These are phyloP conservation scores for Diaperis boleti DNA, from an alignment of 2,888 invertebrate genomes.

Conservation along the genomic window DNA sequence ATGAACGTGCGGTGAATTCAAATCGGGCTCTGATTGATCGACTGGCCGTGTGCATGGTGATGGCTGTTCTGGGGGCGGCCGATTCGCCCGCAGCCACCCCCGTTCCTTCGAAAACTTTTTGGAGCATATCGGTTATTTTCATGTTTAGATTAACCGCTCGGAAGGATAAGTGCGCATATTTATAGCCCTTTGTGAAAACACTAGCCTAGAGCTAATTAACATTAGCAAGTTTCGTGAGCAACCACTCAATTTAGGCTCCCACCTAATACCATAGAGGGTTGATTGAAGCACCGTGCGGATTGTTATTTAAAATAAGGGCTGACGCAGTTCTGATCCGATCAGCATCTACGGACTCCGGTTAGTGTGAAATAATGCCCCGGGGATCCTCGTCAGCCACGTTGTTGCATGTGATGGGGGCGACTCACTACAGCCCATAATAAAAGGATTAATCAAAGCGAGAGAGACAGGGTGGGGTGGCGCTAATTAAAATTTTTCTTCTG, in stretches of 20 bases:
- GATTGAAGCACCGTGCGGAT: slow-evolving; percentile 38
- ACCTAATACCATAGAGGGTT: slow-evolving; percentile 39
- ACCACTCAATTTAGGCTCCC: slow-evolving; percentile 37
- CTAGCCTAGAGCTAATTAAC: slow-evolving; percentile 19
- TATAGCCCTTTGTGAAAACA: slow-evolving; percentile 5
- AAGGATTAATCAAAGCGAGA: slow-evolving; percentile 56
- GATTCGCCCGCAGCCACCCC: slow-evolving; percentile 1
- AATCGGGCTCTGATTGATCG: slow-evolving; percentile 63
- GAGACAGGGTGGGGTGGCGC: slow-evolving; percentile 14
- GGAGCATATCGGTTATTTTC: too few species aligned
- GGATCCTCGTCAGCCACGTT: slow-evolving; percentile 55
- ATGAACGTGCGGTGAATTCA: slow-evolving; percentile 66
- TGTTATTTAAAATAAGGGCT: slow-evolving; percentile 45
- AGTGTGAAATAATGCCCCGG: slow-evolving; percentile 65
- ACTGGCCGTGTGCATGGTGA: slow-evolving; percentile 56
- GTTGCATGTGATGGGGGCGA: slow-evolving; percentile 55
- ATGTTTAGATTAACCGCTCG: neutral
- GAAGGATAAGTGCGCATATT: neutral
- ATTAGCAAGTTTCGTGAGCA: slow-evolving; percentile 20
- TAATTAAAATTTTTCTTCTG: slow-evolving; percentile 32
- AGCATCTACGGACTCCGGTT: slow-evolving; percentile 59
- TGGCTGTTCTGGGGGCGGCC: slow-evolving; percentile 43
- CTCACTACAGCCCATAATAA: slow-evolving; percentile 56
- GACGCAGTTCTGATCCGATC: slow-evolving; percentile 58
- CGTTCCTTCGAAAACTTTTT: neutral